These are phyloP conservation scores for Trissolcus brochymenae DNA, from an alignment of 2,888 invertebrate species.

Conservation along the genomic window DNA sequence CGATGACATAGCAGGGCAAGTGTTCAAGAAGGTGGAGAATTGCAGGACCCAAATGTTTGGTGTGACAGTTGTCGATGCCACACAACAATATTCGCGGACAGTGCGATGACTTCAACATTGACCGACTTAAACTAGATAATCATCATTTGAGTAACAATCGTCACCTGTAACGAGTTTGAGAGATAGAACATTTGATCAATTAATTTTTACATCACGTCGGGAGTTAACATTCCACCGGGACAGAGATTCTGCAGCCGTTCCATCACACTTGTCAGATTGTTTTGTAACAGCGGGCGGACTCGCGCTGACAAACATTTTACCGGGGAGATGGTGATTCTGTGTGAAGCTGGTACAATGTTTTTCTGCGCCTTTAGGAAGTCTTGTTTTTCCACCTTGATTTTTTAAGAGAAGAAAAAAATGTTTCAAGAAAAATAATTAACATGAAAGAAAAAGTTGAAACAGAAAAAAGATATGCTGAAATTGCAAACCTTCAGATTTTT, in stretches of 20 bases:
- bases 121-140: slow-evolving; percentile 56
- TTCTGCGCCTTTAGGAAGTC: slow-evolving; percentile 80
- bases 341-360: slow-evolving; percentile 82
- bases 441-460: not conserved
- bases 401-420: not conserved
- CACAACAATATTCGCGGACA: slow-evolving; percentile 77
- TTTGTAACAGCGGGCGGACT: slow-evolving; percentile 80
- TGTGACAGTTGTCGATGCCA: slow-evolving; percentile 79
- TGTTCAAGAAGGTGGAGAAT: slow-evolving; percentile 86
- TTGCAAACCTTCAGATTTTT: slow-evolving; percentile 79
- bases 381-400: slow-evolving; percentile 77
- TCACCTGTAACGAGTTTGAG: too few species aligned
- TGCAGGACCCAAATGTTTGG: slow-evolving; percentile 85
- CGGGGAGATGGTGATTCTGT: slow-evolving; percentile 78
- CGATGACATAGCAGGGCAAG: slow-evolving; percentile 83
- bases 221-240: slow-evolving; percentile 77
- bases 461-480: not conserved
- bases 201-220: slow-evolving; percentile 72
- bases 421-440: not conserved
- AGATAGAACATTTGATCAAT: too few species aligned
- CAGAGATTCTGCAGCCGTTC: slow-evolving; percentile 78
- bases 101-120: slow-evolving; percentile 65
- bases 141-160: not conserved
- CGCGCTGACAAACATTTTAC: slow-evolving; percentile 79
- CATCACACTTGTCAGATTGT: slow-evolving; percentile 76